Percentiles rank a stretch among this genome's conserved stretches.
These are phyloP conservation scores for Dissostichus mawsoni DNA, from an alignment of 2,113 vertebrate species.

Conservation along the genomic window DNA sequence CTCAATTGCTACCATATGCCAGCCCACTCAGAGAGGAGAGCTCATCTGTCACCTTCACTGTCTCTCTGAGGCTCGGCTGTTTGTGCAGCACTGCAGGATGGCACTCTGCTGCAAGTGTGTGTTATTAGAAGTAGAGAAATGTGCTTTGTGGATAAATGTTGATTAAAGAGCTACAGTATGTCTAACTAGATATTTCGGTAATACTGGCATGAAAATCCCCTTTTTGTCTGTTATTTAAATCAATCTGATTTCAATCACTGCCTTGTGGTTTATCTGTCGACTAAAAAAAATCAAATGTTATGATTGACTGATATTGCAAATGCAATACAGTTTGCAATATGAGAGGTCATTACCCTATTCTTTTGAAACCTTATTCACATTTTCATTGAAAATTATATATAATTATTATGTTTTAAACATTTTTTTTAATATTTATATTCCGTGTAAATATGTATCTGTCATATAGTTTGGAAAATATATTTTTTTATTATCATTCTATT, in stretches of 20 bases:
- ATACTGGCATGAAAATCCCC: not conserved
- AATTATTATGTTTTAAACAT: no score
- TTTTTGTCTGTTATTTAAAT: not conserved
- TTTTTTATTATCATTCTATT: no score
- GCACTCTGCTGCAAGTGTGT: slow-evolving; percentile 25
- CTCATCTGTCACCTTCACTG: slow-evolving; percentile 79
- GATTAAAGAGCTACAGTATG: not conserved
- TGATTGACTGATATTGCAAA: no score
- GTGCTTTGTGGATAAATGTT: not conserved
- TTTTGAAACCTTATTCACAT: no score
- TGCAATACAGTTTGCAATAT: no score
- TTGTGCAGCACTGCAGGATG: slow-evolving; percentile 32
- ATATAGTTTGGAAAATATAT: no score
- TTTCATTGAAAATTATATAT: no score
- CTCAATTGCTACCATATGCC: slow-evolving; percentile 85
- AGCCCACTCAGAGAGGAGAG: slow-evolving; percentile 65
- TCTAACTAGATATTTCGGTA: not conserved
- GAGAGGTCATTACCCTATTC: no score
- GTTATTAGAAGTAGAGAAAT: not conserved
- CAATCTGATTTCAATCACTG: slow-evolving; percentile 1
- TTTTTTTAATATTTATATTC: no score
- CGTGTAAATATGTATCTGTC: no score
- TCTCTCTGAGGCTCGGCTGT: slow-evolving; percentile 61
- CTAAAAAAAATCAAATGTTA: no score
- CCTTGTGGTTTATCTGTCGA: not conserved